Percentiles rank a stretch among this genome's conserved stretches.
phyloP scores from a whole-genome alignment of 1,140 invertebrate genomes.

The Drosophila truncata region DNA sequence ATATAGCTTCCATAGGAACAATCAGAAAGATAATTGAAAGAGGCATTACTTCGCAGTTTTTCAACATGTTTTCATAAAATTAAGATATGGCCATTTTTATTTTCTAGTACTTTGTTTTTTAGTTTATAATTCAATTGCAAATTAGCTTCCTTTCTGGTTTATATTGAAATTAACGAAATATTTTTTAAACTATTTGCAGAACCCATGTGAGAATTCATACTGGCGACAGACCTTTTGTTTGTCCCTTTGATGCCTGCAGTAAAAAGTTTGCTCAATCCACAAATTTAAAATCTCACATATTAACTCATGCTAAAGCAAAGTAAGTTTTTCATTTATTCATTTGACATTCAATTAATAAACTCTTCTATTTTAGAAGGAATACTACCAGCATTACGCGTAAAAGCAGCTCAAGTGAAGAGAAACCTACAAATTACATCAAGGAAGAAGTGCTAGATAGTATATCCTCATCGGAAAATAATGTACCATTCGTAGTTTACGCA shows the following conservation, averaged over 20 bases:
- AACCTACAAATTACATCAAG: constrained; percentile 73
- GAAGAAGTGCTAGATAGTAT: constrained; percentile 76
- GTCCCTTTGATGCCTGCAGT: constrained; percentile 99
- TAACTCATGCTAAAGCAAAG: constrained; percentile 99
- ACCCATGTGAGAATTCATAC: constrained; percentile 99
- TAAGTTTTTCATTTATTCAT: constrained; percentile 85
- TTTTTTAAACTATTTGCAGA: constrained; percentile 85
- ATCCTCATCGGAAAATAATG: constrained; percentile 37
- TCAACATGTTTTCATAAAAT: too few species aligned
- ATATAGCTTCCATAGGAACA: too few species aligned
- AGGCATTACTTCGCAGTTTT: too few species aligned
- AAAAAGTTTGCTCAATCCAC: constrained; percentile 99
- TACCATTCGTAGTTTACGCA: constrained; percentile 72
- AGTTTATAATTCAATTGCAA: too few species aligned
- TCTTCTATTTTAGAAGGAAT: constrained; percentile 60
- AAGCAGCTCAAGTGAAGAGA: constrained; percentile 60
- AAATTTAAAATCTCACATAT: constrained; percentile 98
- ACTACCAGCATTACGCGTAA: constrained; percentile 47
- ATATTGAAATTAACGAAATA: background rate
- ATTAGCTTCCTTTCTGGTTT: too few species aligned
- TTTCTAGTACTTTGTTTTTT: too few species aligned
- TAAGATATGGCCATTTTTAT: too few species aligned
- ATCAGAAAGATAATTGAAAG: too few species aligned
- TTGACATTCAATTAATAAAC: background rate
- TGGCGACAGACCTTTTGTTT: constrained; percentile 98